These are phyloP conservation scores for Isurus oxyrinchus DNA, from an alignment of 2,113 vertebrate species.

Conservation along the genomic window DNA sequence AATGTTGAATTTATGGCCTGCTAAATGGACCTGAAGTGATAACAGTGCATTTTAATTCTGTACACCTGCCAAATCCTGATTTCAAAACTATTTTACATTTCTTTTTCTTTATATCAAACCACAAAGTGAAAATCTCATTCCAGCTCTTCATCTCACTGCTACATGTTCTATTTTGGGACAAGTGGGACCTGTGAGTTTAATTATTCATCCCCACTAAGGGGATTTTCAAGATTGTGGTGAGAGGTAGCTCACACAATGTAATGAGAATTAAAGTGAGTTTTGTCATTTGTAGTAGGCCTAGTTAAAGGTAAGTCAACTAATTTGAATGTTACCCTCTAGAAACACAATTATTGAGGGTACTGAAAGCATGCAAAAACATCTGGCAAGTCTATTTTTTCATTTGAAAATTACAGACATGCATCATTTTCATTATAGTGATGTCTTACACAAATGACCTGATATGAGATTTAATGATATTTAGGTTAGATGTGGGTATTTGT, in stretches of 20 bases:
- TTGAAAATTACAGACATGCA: background rate
- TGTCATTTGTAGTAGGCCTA: background rate
- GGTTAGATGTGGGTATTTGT: background rate
- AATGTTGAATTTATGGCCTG: background rate
- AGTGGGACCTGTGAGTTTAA: background rate
- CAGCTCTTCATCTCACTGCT: background rate
- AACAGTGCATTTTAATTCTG: conserved; percentile 10
- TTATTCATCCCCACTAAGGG: background rate
- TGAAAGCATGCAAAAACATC: background rate
- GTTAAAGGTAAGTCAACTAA: background rate
- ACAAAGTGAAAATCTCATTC: conserved; percentile 13
- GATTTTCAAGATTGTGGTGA: background rate
- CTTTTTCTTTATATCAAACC: background rate
- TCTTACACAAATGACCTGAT: background rate
- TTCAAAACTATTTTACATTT: background rate
- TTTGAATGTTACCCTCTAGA: background rate
- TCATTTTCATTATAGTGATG: background rate
- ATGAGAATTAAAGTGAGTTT: background rate
- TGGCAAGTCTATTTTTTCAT: background rate
- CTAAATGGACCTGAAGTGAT: background rate
- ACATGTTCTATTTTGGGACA: conserved; percentile 4
- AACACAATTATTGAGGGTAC: background rate
- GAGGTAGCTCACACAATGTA: background rate
- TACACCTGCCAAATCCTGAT: background rate
- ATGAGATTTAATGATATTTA: background rate